These are phyloP conservation scores for Unio pictorum DNA, from an alignment of 2,888 invertebrate genomes.

Conservation along the genomic window DNA sequence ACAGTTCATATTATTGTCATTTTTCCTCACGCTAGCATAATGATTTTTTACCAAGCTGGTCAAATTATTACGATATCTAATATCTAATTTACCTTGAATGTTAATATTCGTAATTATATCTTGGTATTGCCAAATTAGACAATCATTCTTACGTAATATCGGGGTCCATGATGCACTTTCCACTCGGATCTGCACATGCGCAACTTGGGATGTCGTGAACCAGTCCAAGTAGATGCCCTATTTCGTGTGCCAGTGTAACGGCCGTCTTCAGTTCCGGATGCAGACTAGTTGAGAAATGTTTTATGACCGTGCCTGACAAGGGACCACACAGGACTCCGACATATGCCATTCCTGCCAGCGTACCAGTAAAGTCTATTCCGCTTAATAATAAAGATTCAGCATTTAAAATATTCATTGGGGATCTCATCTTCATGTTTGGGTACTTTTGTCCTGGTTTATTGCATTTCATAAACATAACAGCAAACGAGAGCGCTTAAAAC, in stretches of 20 bases:
- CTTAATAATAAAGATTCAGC: background rate
- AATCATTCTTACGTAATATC: conserved; percentile 10
- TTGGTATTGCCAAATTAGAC: background rate
- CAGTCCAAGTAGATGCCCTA: conserved; percentile 16
- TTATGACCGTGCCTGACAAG: conserved; percentile 10
- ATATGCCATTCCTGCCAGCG: conserved; percentile 15
- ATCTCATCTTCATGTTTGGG: too few species aligned
- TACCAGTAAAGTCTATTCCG: conserved; percentile 6
- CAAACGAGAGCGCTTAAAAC: too few species aligned
- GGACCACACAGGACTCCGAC: conserved; percentile 16
- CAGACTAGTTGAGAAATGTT: conserved; percentile 1
- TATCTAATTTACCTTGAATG: background rate
- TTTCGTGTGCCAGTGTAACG: conserved; percentile 18
- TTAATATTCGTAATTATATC: background rate
- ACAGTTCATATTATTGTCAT: too few species aligned
- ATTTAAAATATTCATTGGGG: too few species aligned
- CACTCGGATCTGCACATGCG: conserved; percentile 3
- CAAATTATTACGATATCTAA: too few species aligned
- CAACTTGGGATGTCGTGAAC: conserved; percentile 12
- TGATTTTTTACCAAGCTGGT: too few species aligned
- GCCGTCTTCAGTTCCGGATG: conserved; percentile 7
- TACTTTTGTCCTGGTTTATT: too few species aligned
- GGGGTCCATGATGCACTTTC: conserved; percentile 11
- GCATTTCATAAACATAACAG: too few species aligned
- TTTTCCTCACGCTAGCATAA: too few species aligned